A percentile compares a stretch with the other conserved stretches of the same genome.
Evolutionary conservation across 2,113 vertebrate genomes (phyloP).

Genomic region (Dolichotis patagonum): DNA sequence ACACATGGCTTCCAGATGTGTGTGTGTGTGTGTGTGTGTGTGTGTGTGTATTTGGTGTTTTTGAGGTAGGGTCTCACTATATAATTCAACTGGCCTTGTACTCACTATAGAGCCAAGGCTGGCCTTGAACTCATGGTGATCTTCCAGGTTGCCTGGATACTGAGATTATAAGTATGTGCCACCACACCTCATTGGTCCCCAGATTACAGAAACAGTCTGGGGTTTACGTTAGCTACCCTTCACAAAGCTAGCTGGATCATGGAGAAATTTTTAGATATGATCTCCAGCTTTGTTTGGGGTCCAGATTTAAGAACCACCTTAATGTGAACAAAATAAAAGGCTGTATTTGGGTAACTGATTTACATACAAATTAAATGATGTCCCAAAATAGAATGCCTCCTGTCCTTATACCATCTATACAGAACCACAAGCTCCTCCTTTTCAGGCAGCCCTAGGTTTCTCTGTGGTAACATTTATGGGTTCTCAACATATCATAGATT

Average conservation of each 20-base stretch:
- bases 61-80: not conserved
- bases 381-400: not conserved
- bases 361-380: not conserved
- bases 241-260: not conserved
- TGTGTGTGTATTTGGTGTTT: not conserved
- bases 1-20: not conserved
- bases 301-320: not conserved
- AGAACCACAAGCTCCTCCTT: not conserved
- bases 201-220: not conserved
- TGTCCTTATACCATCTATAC: not conserved
- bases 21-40: not conserved
- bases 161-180: not conserved
- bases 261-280: not conserved
- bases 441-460: not conserved
- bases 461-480: not conserved
- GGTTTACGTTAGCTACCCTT: no score
- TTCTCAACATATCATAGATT: not conserved
- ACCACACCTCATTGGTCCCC: not conserved
- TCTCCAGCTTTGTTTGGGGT: not conserved
- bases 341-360: not conserved
- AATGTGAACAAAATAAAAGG: not conserved
- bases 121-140: not conserved
- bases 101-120: not conserved
- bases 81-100: not conserved
- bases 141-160: not conserved